Base-by-base conservation (phyloP, 2,888 invertebrate species). In the Eretmocerus hayati region DNA sequence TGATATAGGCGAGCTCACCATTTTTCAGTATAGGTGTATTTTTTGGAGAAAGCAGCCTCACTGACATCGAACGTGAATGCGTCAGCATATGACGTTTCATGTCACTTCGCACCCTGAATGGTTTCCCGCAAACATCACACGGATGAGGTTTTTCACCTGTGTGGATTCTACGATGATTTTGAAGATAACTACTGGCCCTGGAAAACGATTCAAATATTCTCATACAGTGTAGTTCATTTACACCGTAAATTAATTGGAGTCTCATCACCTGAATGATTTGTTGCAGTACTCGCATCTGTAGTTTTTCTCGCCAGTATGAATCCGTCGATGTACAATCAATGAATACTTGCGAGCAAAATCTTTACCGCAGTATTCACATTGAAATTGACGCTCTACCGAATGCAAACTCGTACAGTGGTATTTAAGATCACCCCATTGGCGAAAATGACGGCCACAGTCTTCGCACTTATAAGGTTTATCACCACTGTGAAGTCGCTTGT, bases 291-390 rank as follows among this genome's bases (percentile, higher is more conserved):
- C 87, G 66, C 91, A 92, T 59, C 84, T 82, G 72, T 90, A 91
- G 73, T 90, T 90, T 44, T 84, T 78, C 66, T 92, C 91, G 9
- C 89, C 87, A 0, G 90, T 90, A 69, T 90, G 90, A 40, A 90
- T 90, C 45, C 90, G 77, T 0, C 90, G 77, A 67, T 91, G 91
- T 0, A 92, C 82, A 42, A 86, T 88, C 41, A 91, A 72, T 1
- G 90, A 90, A 69, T 91, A 92, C 60, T 90, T 87, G 38, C 91
- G 77, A 0, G 90, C 88, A 72, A 91, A 92, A 63, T 88, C 86
- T 65, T 91, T 91, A 46, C 84, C 86, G 65, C 91, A 91, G 66
- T 85, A 91, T 63, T 90, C 90, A 67, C 91, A 91, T 64, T 90
- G 90, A 67, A 85, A 89, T 56, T 84, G 81, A 69, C 88, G 88